Base-by-base conservation (phyloP, 1,140 invertebrate genomes). In the Drosophila littoralis region DNA sequence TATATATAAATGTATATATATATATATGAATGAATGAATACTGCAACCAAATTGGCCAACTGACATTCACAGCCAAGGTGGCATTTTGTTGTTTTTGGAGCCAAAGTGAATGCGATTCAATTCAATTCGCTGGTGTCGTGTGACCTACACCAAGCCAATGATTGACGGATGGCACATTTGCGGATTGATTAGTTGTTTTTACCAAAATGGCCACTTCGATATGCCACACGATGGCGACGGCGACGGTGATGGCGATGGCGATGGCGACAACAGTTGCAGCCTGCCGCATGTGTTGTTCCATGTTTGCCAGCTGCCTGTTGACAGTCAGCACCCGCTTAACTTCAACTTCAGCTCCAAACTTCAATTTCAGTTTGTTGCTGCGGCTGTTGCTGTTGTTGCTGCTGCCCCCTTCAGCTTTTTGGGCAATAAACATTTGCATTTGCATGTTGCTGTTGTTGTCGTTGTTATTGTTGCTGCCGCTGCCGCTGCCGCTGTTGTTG, bases 101-200 rank as follows among this genome's bases (percentile, higher is more conserved):
- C 76, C 79, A 82, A 86, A 83, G 83, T 83, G 83, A 88, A 88
- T 88, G 83, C 83, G 72, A 86, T 68, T 81, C 81, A 85, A 85
- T 85, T 38, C 55, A 63, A 66, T 59, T 60, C 13, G 58, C 63
- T 86, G 84, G 83, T 88, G 83, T 88, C 83, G 83, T 86, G 83
- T 86, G 83, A 86, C 83, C 83, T 86, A 86, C 83, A 88, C 84
- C 83, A 77, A 36, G 52, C 74, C 13, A 77, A 68, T 89, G 84
- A 89, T 89, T 90, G 84, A 89, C 84, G 84, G 84, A 89, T 89
- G 84, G 84, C 84, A 89, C 85, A 89, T 89, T 89, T 89, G 77
- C 80, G 71, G 88, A 89, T 89, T 89, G 84, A 89, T 89, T 89
- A 89, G 84, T 89, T 89, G 84, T 90, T 90, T 80, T 89, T 90